A percentile compares a stretch with the other conserved stretches of the same genome.
phyloP scores from a whole-genome alignment of 2,797 vertebrate species.

The Pangasius sanitwongsei region DNA sequence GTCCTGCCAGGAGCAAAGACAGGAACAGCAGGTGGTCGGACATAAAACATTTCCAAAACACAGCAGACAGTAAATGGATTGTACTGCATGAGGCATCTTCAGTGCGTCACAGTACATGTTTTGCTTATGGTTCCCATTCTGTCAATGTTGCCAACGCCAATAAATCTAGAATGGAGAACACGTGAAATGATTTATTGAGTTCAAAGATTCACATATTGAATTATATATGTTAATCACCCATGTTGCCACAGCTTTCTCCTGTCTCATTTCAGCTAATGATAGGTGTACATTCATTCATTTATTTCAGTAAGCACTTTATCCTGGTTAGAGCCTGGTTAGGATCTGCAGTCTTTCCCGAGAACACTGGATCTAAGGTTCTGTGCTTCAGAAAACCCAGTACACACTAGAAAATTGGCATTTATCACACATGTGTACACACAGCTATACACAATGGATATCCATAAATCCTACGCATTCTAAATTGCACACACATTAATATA shows the following conservation, averaged over 20 bases:
- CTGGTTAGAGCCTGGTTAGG: no score
- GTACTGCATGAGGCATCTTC: constrained; percentile 14
- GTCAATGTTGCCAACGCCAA: not conserved
- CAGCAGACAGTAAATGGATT: constrained; percentile 40
- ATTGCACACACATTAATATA: not conserved
- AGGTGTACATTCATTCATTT: not conserved
- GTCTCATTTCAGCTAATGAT: not conserved
- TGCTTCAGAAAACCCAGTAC: not conserved
- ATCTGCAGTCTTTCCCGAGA: not conserved
- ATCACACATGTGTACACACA: not conserved
- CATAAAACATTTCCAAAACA: constrained; percentile 33
- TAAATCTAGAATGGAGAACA: not conserved
- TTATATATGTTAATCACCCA: constrained; percentile 6
- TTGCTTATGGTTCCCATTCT: not conserved
- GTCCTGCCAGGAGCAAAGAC: constrained; percentile 29
- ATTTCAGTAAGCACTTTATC: not conserved
- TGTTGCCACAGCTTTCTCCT: not conserved
- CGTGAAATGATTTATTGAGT: not conserved
- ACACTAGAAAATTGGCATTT: not conserved
- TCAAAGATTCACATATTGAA: not conserved
- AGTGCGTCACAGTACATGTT: constrained; percentile 8
- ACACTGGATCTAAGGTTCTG: not conserved
- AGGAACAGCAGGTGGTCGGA: constrained; percentile 44
- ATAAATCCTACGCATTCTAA: not conserved
- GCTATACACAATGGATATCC: not conserved